These are phyloP conservation scores for Enteromius afrohamiltoni DNA, from an alignment of 2,797 vertebrate genomes.

Conservation along the genomic window DNA sequence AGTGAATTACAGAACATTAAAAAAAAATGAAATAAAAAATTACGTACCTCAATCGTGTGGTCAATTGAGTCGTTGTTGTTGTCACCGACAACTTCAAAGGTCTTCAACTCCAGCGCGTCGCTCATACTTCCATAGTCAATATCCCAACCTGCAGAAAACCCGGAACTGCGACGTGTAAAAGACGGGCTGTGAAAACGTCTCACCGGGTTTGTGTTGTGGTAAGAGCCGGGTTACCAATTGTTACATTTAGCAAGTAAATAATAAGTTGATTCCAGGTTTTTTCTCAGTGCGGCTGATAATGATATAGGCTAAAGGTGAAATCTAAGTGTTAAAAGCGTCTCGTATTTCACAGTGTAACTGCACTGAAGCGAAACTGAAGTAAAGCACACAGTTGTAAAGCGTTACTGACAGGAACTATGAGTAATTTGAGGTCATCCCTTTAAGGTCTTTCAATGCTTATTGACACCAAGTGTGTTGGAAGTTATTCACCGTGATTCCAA, in stretches of 20 bases:
- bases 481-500: too few species aligned
- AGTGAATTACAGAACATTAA: neutral
- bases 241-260: neutral
- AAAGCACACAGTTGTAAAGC: neutral
- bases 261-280: neutral
- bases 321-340: neutral
- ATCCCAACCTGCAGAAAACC: neutral
- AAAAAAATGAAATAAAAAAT: too few species aligned
- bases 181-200: neutral
- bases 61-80: conserved; percentile 36
- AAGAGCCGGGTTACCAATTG: neutral
- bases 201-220: neutral
- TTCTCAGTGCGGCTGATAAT: neutral
- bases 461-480: too few species aligned
- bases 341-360: neutral
- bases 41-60: conserved; percentile 13
- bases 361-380: conserved; percentile 20
- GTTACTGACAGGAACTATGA: neutral
- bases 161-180: conserved; percentile 22
- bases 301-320: neutral
- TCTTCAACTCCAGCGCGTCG: conserved; percentile 29
- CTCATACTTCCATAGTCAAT: conserved; percentile 23
- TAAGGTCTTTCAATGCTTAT: neutral
- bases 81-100: neutral
- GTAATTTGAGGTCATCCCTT: neutral